Percentiles rank a stretch among this genome's conserved stretches.
These are phyloP conservation scores for Conops quadrifasciatus DNA, from an alignment of 2,888 invertebrate genomes.

Conservation along the genomic window DNA sequence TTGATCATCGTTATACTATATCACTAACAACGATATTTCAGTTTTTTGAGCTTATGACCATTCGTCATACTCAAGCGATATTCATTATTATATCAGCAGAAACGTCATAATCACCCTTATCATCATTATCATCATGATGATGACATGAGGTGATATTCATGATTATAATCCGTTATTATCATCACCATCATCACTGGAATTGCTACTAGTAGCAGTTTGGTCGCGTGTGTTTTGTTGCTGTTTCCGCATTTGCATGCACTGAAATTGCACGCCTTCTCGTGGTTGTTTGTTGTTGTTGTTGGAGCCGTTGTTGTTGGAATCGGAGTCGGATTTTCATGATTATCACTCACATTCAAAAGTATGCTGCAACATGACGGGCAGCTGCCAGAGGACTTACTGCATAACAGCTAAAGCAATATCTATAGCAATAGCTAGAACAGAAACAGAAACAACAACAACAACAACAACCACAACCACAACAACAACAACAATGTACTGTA, in stretches of 20 bases:
- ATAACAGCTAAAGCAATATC: background rate
- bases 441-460: background rate
- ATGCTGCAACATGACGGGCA: slow-evolving; percentile 11
- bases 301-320: background rate
- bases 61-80: too few relatives aligned
- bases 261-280: background rate
- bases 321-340: slow-evolving; percentile 7
- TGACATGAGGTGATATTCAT: background rate
- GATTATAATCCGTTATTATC: background rate
- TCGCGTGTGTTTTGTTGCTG: background rate
- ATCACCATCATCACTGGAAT: background rate
- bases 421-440: background rate
- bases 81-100: background rate
- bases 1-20: too few relatives aligned
- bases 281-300: too few relatives aligned
- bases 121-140: background rate
- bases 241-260: slow-evolving; percentile 4
- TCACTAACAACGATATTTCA: too few relatives aligned
- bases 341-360: background rate
- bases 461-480: background rate
- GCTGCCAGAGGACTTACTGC: background rate
- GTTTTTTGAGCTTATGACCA: too few relatives aligned
- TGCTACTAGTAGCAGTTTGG: background rate
- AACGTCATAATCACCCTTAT: background rate
- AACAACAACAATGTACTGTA: background rate